A percentile compares a stretch with the other conserved stretches of the same genome.
Conservation (phyloP, 2,888 invertebrate genomes). For the Camponotus fellah region DNA sequence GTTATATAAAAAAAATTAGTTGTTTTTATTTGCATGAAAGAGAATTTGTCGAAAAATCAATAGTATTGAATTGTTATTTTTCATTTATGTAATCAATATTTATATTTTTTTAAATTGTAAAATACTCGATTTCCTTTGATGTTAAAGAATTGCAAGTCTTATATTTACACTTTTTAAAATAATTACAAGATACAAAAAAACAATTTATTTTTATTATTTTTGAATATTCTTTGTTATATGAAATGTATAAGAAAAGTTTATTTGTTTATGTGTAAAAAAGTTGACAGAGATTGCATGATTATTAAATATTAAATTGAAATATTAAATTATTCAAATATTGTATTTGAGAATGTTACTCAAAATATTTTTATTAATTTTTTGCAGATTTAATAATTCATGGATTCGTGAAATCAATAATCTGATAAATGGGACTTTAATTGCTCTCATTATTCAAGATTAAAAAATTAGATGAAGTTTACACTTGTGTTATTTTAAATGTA, state of each 20-base stretch:
- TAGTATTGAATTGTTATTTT: neutral
- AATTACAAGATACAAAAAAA: neutral
- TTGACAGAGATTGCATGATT: neutral
- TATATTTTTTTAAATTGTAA: neutral
- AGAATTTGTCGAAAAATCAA: slow-evolving; percentile 3
- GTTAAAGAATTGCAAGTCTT: neutral
- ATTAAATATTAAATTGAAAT: neutral
- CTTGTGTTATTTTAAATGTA: neutral
- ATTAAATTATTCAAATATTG: neutral
- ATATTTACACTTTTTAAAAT: neutral
- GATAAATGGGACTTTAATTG: neutral
- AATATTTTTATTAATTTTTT: slow-evolving; percentile 12
- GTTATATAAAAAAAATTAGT: neutral
- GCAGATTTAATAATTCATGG: neutral
- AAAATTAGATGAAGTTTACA: neutral
- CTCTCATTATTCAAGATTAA: neutral
- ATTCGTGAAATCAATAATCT: neutral
- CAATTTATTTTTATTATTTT: neutral
- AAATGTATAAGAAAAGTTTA: neutral
- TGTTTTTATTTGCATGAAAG: slow-evolving; percentile 11
- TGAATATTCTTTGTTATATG: neutral
- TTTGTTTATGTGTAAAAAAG: neutral
- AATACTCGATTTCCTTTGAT: neutral
- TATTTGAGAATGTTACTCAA: neutral
- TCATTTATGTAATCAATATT: slow-evolving; percentile 9